A percentile compares a stretch with the other conserved stretches of the same genome.
phyloP scores from a whole-genome alignment of 2,888 invertebrate species.

The Lampropteryx suffumata region DNA sequence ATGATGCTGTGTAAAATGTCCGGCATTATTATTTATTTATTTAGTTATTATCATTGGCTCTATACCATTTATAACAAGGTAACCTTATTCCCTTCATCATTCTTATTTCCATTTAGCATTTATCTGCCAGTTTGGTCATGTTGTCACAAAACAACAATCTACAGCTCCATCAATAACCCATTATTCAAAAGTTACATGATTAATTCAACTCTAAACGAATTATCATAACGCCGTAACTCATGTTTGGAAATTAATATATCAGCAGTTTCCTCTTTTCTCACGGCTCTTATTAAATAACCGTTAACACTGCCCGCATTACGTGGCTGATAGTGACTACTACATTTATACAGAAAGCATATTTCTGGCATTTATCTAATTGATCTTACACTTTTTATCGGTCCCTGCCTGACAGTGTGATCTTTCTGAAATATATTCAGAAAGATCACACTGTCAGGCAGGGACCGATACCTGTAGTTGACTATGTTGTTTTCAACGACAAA shows the following conservation, averaged over 20 bases:
- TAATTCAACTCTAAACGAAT: slow-evolving; percentile 32
- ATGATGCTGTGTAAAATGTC: too few species aligned
- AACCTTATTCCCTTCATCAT: background rate
- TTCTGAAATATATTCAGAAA: too few species aligned
- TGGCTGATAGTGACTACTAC: slow-evolving; percentile 12
- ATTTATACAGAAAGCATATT: slow-evolving; percentile 3
- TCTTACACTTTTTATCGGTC: too few species aligned
- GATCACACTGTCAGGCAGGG: too few species aligned
- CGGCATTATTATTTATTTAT: too few species aligned
- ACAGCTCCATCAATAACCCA: slow-evolving; percentile 12
- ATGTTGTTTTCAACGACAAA: too few species aligned
- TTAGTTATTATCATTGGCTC: too few species aligned
- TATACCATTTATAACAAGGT: background rate
- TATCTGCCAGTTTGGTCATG: slow-evolving; percentile 3
- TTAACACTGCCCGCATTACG: slow-evolving; percentile 27
- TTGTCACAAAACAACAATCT: slow-evolving; percentile 12
- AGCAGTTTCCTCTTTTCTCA: slow-evolving; percentile 36
- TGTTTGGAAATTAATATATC: slow-evolving; percentile 31
- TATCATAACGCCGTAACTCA: slow-evolving; percentile 33
- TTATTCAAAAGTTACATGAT: slow-evolving; percentile 27
- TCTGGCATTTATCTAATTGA: background rate
- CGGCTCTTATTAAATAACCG: slow-evolving; percentile 38
- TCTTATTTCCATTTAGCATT: background rate
- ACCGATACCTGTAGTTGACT: too few species aligned
- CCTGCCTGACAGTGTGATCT: too few species aligned